These are phyloP conservation scores for Ophiothrix spiculata DNA, from an alignment of 35 echinoderm and acorn worm species.

Conservation along the genomic window DNA sequence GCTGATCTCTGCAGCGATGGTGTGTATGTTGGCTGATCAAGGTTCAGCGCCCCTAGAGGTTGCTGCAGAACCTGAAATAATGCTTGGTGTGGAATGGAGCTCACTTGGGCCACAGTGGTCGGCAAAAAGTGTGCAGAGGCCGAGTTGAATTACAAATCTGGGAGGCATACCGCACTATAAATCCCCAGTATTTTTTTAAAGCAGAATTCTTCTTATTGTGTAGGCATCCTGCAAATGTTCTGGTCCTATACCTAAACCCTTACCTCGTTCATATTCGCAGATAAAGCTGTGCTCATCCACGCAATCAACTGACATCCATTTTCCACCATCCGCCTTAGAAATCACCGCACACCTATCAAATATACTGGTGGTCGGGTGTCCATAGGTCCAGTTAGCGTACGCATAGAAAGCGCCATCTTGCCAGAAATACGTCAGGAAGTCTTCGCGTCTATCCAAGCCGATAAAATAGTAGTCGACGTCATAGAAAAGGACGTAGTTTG, in stretches of 20 bases:
- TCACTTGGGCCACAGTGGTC: no score
- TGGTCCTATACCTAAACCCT: not conserved
- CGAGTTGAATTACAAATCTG: no score
- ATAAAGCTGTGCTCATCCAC: conserved; percentile 38
- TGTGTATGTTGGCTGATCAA: no score
- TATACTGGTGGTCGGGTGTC: conserved; percentile 22
- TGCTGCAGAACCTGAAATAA: no score
- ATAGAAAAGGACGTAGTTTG: conserved; percentile 48
- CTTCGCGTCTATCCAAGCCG: conserved; percentile 51
- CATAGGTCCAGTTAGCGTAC: conserved; percentile 54
- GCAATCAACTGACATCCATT: conserved; percentile 69
- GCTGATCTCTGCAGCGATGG: no score
- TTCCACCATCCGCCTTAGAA: conserved; percentile 47
- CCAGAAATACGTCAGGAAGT: conserved; percentile 57
- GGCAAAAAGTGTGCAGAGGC: no score
- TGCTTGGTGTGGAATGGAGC: no score
- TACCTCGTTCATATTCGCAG: conserved; percentile 87
- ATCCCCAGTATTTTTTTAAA: no score
- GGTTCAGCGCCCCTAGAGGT: no score
- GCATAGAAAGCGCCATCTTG: conserved; percentile 38
- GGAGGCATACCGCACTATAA: no score
- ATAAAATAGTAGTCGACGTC: conserved; percentile 45
- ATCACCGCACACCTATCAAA: conserved; percentile 61
- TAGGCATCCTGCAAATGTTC: no score
- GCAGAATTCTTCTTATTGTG: no score